Base-by-base conservation (phyloP, 2,888 invertebrate genomes). In the Actias luna region DNA sequence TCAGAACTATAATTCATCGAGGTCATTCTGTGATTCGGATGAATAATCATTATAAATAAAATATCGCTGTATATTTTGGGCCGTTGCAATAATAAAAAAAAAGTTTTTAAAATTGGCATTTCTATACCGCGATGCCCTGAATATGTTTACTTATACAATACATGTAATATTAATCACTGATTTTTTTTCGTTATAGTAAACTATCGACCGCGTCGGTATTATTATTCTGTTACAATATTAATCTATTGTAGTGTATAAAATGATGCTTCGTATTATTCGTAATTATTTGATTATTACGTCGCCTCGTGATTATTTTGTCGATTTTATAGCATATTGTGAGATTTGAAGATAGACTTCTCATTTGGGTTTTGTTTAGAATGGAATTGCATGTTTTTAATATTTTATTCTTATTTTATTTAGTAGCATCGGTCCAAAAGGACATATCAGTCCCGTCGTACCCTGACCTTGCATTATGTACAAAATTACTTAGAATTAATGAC, bases 51-150 rank as follows among this genome's bases (percentile, higher is more conserved):
- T n/a, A 55, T 55, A 3, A 4, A 65, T 70, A 76, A 78, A 75
- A 78, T 78, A 80, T 79, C 81, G 81, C 76, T 85, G 85, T 87
- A 85, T 77, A 86, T 86, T 86, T 90, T 89, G 92, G 92, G 92
- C 86, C 80, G 92, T 88, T 92, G 92, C 92, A 92, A 92, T 92
- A 92, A 89, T n/a, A 84, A 81, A 72, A 42, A 42, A 42, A 1
- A 18, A 5, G 2, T 74, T 74, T 80, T 78, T 82, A 78, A 80
- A 80, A 86, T 81, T 83, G 80, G 81, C 79, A 85, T 82, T 83
- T 83, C 18, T 80, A 78, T 76, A 71, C 76, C 75, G 76, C 76
- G 65, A 65, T 83, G 84, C 84, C 85, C 84, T 79, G 79, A 84
- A 77, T 81, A 67, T 84, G 79, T 83, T 81, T 84, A 85, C 83